These are phyloP conservation scores for Lontra canadensis DNA, from an alignment of 2,113 vertebrate genomes.

Conservation along the genomic window DNA sequence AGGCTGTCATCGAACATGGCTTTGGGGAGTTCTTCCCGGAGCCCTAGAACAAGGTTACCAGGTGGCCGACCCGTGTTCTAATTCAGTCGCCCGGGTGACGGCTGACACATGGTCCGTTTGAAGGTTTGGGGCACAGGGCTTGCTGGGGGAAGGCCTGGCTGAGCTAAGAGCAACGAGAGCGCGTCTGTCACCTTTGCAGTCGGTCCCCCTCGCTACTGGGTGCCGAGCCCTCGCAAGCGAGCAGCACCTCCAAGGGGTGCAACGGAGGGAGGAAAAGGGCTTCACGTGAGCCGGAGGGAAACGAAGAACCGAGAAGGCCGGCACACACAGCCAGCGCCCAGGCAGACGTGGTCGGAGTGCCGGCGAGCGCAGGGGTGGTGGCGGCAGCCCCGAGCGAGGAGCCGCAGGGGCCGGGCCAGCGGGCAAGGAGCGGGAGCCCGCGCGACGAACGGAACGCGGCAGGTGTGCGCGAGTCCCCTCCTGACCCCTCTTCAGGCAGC, in stretches of 20 bases:
- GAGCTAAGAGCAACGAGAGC: not conserved
- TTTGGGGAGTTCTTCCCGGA: not conserved
- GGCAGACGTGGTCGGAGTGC: not conserved
- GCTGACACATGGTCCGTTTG: not conserved
- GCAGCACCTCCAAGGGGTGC: not conserved
- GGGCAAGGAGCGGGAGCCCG: rapidly evolving
- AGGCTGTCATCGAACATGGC: not conserved
- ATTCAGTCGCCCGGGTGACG: not conserved
- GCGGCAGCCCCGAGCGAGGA: not conserved
- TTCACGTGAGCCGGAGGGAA: not conserved
- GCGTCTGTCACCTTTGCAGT: not conserved
- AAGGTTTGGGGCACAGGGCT: not conserved
- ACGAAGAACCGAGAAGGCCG: not conserved
- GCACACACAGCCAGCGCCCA: not conserved
- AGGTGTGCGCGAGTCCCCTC: not conserved
- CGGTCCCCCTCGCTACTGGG: not conserved
- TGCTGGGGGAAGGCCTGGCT: not conserved
- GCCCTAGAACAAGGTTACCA: not conserved
- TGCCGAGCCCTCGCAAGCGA: not conserved
- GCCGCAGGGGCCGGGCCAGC: not conserved
- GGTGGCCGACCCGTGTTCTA: not conserved
- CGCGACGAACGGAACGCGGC: too few relatives aligned
- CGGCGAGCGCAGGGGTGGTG: too few relatives aligned
- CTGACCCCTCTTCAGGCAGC: not conserved
- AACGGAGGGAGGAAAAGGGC: not conserved